These are phyloP conservation scores for Ephestia elutella DNA, from an alignment of 1,140 invertebrate species.

Conservation along the genomic window DNA sequence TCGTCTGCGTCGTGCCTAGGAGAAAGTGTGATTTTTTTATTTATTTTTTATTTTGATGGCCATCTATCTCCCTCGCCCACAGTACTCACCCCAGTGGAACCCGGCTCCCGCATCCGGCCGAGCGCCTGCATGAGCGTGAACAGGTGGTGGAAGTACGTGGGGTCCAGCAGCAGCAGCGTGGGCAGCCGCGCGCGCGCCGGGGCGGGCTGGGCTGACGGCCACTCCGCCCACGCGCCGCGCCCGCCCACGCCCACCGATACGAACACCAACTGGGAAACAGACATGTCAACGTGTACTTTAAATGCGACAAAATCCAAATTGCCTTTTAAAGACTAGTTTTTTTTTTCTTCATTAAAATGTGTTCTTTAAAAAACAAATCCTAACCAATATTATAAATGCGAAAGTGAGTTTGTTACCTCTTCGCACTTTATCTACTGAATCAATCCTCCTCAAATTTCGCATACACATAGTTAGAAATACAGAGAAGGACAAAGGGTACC, in stretches of 20 bases:
- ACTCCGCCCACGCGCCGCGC: conserved; percentile 82
- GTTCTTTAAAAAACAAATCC: no score
- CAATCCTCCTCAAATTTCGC: no score
- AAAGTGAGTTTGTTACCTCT: no score
- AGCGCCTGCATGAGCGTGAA: conserved; percentile 93
- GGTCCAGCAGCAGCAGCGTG: conserved; percentile 87
- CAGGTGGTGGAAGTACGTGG: conserved; percentile 91
- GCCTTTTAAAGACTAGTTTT: not conserved
- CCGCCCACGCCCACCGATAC: conserved; percentile 89
- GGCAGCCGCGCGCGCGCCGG: conserved; percentile 89
- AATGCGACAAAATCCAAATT: no score
- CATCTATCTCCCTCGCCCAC: not conserved
- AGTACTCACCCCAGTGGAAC: conserved; percentile 77
- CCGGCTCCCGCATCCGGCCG: conserved; percentile 85
- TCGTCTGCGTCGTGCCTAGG: no score
- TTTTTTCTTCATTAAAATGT: no score
- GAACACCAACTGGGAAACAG: conserved; percentile 83
- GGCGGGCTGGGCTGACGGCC: conserved; percentile 84
- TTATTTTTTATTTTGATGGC: no score
- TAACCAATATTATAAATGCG: no score
- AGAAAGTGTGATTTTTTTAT: no score
- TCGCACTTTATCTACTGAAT: no score
- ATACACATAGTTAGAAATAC: no score
- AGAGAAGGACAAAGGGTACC: no score
- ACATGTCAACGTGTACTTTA: not conserved